Conservation (phyloP, 1,140 invertebrate genomes). For the Eupristina koningsbergeri region DNA sequence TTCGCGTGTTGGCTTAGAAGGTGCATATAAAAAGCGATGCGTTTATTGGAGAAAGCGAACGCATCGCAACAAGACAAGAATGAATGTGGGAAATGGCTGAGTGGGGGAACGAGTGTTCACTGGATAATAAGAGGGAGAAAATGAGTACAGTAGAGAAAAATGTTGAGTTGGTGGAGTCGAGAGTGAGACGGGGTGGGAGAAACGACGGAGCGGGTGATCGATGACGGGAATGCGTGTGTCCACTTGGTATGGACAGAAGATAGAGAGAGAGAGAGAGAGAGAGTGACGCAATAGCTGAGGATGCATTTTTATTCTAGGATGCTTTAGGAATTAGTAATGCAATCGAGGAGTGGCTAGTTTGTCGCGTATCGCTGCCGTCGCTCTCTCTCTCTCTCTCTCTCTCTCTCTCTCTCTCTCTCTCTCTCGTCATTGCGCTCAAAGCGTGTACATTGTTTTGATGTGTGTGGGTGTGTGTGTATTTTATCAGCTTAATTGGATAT, state of each 20-base stretch:
- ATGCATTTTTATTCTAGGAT: conserved; percentile 62
- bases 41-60: background rate
- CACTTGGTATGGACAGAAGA: conserved; percentile 24
- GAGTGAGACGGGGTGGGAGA: background rate
- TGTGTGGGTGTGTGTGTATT: background rate
- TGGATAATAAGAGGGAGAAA: background rate
- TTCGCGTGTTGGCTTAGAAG: too few species aligned
- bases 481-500: conserved; percentile 13
- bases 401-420: background rate
- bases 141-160: conserved; percentile 4
- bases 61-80: background rate
- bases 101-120: background rate
- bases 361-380: background rate
- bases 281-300: conserved; percentile 57
- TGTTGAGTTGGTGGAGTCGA: conserved; percentile 10
- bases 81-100: background rate
- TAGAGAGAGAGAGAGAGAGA: conserved; percentile 9
- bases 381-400: background rate
- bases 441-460: background rate
- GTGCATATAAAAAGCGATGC: background rate
- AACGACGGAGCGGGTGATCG: background rate
- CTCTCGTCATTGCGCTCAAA: background rate
- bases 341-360: conserved; percentile 56
- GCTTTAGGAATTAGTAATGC: conserved; percentile 59
- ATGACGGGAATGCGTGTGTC: background rate